Conservation (phyloP, 2,113 vertebrate species). For the Coturnix japonica region DNA sequence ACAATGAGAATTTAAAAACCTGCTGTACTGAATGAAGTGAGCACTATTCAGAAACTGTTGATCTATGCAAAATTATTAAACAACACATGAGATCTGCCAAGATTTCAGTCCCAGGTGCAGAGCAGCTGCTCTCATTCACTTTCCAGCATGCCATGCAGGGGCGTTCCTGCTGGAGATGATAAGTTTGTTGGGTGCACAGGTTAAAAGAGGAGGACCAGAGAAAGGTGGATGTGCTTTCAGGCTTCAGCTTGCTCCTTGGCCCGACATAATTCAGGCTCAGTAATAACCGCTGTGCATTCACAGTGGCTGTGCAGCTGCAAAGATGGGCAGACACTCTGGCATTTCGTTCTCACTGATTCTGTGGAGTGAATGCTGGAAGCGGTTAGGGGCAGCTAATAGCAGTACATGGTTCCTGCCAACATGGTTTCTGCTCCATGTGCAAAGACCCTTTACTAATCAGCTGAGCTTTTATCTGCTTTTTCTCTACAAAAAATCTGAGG, state of each 20-base stretch:
- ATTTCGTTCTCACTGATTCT: not conserved
- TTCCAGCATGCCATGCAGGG: not conserved
- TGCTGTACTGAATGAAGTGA: slow-evolving; percentile 47
- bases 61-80: slow-evolving; percentile 56
- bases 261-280: not conserved
- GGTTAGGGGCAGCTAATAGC: not conserved
- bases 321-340: not conserved
- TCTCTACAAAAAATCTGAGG: not conserved
- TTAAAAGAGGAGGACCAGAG: not conserved
- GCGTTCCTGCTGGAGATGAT: not conserved
- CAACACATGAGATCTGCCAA: slow-evolving; percentile 19
- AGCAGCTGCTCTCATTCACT: slow-evolving; percentile 50
- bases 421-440: not conserved
- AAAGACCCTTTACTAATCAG: not conserved
- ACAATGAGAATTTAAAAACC: slow-evolving; percentile 48
- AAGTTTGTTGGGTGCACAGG: not conserved
- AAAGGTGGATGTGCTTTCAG: not conserved
- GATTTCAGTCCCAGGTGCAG: slow-evolving; percentile 40
- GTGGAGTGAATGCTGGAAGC: not conserved
- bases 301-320: not conserved
- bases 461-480: not conserved
- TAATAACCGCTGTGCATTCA: not conserved
- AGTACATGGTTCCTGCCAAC: not conserved
- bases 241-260: not conserved
- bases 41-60: slow-evolving; percentile 42